Evolutionary conservation across 53 echinoderm and acorn worm genomes (phyloP).

Genomic region (Apostichopus leukothele): DNA sequence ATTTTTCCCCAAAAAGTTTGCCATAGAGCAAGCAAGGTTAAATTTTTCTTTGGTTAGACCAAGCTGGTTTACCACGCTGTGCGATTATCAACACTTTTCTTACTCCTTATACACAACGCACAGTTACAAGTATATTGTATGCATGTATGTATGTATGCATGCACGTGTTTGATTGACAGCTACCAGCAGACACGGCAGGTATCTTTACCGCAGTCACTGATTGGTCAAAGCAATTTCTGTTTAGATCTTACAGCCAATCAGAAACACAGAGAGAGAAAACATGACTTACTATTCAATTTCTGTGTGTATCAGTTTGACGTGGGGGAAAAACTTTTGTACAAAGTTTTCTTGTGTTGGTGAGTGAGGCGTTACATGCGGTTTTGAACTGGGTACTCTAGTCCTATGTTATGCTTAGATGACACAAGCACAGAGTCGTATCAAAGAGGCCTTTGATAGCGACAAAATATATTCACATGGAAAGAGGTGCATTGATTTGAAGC

Average conservation of each 20-base stretch:
- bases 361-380: conserved; percentile 24
- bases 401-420: not conserved
- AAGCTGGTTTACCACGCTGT: too few species aligned
- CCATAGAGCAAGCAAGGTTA: too few species aligned
- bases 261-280: not conserved
- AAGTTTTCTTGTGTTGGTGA: conserved; percentile 27
- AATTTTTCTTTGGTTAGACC: too few species aligned
- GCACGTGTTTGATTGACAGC: conserved; percentile 36
- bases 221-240: not conserved
- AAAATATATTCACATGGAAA: not conserved
- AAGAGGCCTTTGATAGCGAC: not conserved
- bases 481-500: not conserved
- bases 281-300: not conserved
- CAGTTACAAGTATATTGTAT: not conserved
- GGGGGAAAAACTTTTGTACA: conserved; percentile 25
- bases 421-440: not conserved
- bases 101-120: too few species aligned
- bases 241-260: conserved; percentile 34
- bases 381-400: conserved; percentile 1
- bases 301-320: not conserved
- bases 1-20: too few species aligned
- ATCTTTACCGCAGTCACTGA: conserved; percentile 11
- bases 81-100: too few species aligned
- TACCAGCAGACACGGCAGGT: conserved; percentile 16
- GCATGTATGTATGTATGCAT: not conserved